Conservation (phyloP, 2,113 vertebrate genomes). For the Pseudopipra pipra region DNA sequence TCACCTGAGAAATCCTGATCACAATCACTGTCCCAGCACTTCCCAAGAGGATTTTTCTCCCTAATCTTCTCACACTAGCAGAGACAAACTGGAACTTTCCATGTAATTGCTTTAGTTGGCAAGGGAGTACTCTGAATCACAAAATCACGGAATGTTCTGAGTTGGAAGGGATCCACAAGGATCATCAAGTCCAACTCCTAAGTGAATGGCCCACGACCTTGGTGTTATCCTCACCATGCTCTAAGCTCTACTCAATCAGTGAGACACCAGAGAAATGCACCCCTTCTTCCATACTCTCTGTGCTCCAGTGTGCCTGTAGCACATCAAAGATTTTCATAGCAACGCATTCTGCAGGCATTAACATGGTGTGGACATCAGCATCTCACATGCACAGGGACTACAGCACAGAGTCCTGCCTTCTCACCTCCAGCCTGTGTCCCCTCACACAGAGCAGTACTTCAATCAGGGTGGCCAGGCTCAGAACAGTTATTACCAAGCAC, state of each 20-base stretch:
- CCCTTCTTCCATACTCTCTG: not conserved
- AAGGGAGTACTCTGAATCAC: not conserved
- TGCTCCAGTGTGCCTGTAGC: not conserved
- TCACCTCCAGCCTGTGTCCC: not conserved
- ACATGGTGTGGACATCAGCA: not conserved
- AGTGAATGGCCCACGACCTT: not conserved
- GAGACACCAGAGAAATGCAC: not conserved
- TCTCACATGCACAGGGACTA: rapidly evolving
- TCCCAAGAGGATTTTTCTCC: not conserved
- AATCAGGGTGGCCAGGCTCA: not conserved
- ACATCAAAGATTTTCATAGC: not conserved
- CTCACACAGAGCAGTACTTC: not conserved
- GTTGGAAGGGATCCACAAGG: not conserved
- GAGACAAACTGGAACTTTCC: not conserved
- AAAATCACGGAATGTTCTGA: not conserved
- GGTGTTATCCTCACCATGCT: not conserved
- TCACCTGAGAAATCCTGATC: not conserved
- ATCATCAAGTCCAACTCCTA: not conserved
- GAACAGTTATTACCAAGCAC: not conserved
- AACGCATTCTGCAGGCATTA: not conserved
- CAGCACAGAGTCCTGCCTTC: not conserved
- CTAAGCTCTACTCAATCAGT: not conserved
- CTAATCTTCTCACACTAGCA: not conserved
- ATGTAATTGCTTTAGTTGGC: not conserved
- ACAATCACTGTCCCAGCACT: rapidly evolving